A percentile compares a stretch with the other conserved stretches of the same genome.
These are phyloP conservation scores for Lepidocyrtoides sp. DNA, from an alignment of 2,888 invertebrate genomes.

Conservation along the genomic window DNA sequence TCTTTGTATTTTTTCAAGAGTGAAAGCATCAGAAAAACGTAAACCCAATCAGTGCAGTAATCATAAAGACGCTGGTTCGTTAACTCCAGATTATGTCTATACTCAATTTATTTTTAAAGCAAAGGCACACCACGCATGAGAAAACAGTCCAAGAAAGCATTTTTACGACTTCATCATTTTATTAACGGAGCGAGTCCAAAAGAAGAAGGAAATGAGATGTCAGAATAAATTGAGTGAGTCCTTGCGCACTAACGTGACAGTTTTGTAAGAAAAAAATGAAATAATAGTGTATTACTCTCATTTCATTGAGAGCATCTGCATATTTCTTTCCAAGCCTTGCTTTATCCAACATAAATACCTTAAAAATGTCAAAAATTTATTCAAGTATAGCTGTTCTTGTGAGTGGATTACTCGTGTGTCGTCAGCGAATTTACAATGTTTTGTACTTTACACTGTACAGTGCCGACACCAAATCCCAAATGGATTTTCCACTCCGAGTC, in stretches of 20 bases:
- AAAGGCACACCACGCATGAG: background rate
- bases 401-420: too few relatives aligned
- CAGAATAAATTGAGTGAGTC: constrained; percentile 1
- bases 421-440: too few relatives aligned
- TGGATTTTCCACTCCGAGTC: background rate
- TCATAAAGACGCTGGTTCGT: constrained; percentile 58
- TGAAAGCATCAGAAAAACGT: constrained; percentile 27
- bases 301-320: too few relatives aligned
- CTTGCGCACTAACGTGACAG: background rate
- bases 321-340: too few relatives aligned
- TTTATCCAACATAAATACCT: too few relatives aligned
- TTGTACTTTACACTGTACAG: background rate
- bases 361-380: too few relatives aligned
- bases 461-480: background rate
- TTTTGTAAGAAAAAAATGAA: background rate
- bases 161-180: constrained; percentile 21
- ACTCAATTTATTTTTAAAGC: constrained; percentile 36
- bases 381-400: too few relatives aligned
- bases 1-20: background rate
- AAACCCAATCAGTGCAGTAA: constrained; percentile 17
- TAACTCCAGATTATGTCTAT: constrained; percentile 29
- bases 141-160: constrained; percentile 8
- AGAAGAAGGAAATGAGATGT: constrained; percentile 51
- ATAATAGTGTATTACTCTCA: background rate
- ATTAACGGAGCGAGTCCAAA: background rate